These are phyloP conservation scores for Drosophila prosaltans DNA, from an alignment of 1,140 invertebrate genomes.

Conservation along the genomic window DNA sequence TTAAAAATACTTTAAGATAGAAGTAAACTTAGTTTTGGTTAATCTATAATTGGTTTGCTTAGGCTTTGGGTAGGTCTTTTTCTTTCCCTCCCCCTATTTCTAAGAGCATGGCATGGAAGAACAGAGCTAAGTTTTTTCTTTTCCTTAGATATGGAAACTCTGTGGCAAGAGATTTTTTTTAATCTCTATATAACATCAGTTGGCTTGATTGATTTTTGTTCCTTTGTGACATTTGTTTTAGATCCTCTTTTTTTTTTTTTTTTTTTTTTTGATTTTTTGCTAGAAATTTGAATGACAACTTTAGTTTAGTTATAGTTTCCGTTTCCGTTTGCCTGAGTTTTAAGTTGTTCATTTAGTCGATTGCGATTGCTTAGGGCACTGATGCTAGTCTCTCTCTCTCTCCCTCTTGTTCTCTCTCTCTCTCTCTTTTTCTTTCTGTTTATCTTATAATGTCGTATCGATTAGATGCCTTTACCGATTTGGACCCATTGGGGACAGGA, in stretches of 20 bases:
- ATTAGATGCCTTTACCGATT: constrained; percentile 93
- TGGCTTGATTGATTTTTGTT: constrained; percentile 14
- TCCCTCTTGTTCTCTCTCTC: constrained; percentile 15
- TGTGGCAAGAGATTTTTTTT: too few relatives aligned
- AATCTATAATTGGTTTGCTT: too few relatives aligned
- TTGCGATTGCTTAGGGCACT: constrained; percentile 21
- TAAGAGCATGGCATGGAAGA: too few relatives aligned
- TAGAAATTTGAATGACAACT: not conserved
- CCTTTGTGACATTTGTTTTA: constrained; percentile 10
- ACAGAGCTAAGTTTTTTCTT: too few relatives aligned
- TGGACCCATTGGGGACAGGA: constrained; percentile 95
- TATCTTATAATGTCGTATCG: constrained; percentile 23
- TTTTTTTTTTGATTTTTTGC: constrained; percentile 5
- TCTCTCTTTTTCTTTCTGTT: constrained; percentile 26
- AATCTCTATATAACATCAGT: not conserved
- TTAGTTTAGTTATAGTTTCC: not conserved
- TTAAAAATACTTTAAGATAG: too few relatives aligned
- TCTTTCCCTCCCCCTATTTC: too few relatives aligned
- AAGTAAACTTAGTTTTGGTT: too few relatives aligned
- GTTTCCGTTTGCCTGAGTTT: constrained; percentile 3
- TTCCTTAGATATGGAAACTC: too few relatives aligned
- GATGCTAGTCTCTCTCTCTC: constrained; percentile 11
- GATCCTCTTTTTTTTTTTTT: not conserved
- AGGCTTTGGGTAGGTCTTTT: too few relatives aligned
- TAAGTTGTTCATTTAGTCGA: constrained; percentile 10